A percentile compares a stretch with the other conserved stretches of the same genome.
These are phyloP conservation scores for Ochropacha duplaris DNA, from an alignment of 2,888 invertebrate species.

Conservation along the genomic window DNA sequence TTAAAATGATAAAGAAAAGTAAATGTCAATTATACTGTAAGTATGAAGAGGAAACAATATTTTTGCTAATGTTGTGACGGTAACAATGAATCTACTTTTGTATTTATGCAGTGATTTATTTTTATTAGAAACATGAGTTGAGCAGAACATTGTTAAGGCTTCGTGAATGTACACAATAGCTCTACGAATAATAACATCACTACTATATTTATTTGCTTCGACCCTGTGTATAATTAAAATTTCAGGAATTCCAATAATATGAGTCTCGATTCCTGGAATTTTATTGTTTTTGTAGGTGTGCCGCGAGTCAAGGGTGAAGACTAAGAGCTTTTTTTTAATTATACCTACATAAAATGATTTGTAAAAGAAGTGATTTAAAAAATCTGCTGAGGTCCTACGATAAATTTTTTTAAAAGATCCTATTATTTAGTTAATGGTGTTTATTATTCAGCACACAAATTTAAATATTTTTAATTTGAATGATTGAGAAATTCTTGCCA, in stretches of 20 bases:
- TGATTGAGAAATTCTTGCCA: neutral
- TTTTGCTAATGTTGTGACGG: conserved; percentile 36
- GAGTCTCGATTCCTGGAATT: too few species aligned
- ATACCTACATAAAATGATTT: neutral
- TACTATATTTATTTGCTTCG: too few species aligned
- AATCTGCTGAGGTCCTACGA: neutral
- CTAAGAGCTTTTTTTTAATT: too few species aligned
- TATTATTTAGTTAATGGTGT: neutral
- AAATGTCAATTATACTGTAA: conserved; percentile 38
- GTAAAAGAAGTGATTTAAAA: neutral
- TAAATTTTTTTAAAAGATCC: too few species aligned
- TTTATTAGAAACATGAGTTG: neutral
- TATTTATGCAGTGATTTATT: neutral
- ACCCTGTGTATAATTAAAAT: too few species aligned
- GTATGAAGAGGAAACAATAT: conserved; percentile 39
- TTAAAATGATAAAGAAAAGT: conserved; percentile 29
- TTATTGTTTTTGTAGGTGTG: too few species aligned
- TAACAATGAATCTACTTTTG: neutral
- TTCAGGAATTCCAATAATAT: too few species aligned
- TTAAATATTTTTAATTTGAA: neutral
- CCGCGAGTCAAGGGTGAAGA: too few species aligned
- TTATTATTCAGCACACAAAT: neutral
- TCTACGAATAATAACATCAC: too few species aligned
- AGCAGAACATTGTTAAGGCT: neutral
- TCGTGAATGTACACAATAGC: too few species aligned